Conservation (phyloP, 2,113 vertebrate genomes). For the Asarcornis scutulata region DNA sequence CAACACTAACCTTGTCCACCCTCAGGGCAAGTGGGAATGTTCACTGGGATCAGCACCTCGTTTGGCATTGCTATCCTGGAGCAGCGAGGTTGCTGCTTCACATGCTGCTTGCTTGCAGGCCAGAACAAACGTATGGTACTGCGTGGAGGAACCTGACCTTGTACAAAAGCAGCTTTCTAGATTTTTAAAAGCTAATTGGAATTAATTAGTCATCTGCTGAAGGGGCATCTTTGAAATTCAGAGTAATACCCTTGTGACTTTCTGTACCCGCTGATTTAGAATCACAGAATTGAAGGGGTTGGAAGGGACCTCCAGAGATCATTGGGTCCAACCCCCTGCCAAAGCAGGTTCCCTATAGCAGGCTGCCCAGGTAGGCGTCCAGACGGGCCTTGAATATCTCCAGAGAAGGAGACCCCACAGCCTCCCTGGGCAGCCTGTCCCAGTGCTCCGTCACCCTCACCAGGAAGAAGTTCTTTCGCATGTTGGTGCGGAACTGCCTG, state of each 20-base stretch:
- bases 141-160: background rate
- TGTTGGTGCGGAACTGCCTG: no score
- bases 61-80: background rate
- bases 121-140: rapidly evolving
- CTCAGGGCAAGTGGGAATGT: background rate
- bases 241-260: background rate
- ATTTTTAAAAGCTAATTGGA: background rate
- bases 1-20: background rate
- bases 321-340: no score
- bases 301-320: no score
- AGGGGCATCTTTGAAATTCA: background rate
- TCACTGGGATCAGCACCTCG: background rate
- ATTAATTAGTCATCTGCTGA: background rate
- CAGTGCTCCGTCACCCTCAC: no score
- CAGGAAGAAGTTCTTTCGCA: no score
- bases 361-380: no score
- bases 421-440: no score
- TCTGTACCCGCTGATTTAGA: background rate
- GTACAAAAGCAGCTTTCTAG: background rate
- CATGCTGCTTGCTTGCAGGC: rapidly evolving
- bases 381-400: no score
- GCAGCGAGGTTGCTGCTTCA: background rate
- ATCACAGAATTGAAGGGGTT: no score
- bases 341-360: no score
- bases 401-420: no score